Conservation (phyloP, 1,140 invertebrate genomes). For the Neomicropteryx cornuta region DNA sequence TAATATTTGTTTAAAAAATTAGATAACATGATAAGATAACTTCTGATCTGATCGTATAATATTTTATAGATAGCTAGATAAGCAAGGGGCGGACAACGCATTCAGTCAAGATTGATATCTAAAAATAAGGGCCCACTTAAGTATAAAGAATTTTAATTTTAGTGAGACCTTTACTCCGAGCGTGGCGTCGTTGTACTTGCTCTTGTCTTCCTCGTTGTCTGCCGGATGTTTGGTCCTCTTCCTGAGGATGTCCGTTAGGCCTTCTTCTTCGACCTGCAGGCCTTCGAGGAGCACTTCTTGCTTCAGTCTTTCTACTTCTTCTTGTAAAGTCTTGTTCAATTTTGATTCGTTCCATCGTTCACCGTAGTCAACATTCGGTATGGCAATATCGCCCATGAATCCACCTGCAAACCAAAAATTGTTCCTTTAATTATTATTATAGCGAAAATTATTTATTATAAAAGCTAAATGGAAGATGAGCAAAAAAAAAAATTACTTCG, state of each 20-base stretch:
- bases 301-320: slow-evolving; percentile 64
- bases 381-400: slow-evolving; percentile 71
- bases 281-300: slow-evolving; percentile 68
- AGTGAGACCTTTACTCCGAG: slow-evolving; percentile 32
- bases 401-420: slow-evolving; percentile 50
- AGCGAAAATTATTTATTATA: too few species aligned
- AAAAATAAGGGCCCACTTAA: too few species aligned
- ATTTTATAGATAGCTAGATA: too few species aligned
- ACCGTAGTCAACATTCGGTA: slow-evolving; percentile 53
- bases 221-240: slow-evolving; percentile 52
- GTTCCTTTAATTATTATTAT: too few species aligned
- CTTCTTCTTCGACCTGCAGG: slow-evolving; percentile 71
- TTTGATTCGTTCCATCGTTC: slow-evolving; percentile 40
- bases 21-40: too few species aligned
- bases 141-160: too few species aligned
- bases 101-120: too few species aligned
- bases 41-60: too few species aligned
- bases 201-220: slow-evolving; percentile 29
- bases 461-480: too few species aligned
- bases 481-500: too few species aligned
- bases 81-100: too few species aligned
- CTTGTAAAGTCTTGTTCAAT: slow-evolving; percentile 52
- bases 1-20: slow-evolving; percentile 3
- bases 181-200: slow-evolving; percentile 41
- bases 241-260: slow-evolving; percentile 55